Conservation (phyloP, 2,113 vertebrate species). For the Gnathonemus longibarbis region DNA sequence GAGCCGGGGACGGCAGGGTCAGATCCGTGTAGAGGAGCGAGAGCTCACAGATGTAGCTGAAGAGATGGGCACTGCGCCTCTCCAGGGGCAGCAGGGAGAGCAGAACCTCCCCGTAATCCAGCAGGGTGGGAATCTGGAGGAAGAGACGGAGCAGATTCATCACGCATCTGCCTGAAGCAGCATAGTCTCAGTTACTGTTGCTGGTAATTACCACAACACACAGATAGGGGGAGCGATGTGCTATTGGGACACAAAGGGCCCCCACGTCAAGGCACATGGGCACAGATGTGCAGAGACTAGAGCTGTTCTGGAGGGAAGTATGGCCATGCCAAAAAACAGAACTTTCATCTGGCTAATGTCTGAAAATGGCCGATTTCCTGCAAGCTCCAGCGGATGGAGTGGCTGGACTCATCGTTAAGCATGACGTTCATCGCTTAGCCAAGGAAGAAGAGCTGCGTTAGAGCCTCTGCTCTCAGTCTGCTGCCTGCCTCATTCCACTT, state of each 20-base stretch:
- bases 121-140: conserved; percentile 75
- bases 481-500: background rate
- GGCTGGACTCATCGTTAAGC: background rate
- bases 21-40: conserved; percentile 79
- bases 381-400: background rate
- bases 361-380: background rate
- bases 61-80: conserved; percentile 72
- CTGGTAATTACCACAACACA: background rate
- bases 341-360: background rate
- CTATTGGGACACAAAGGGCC: background rate
- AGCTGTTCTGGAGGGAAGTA: background rate
- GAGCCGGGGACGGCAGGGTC: conserved; percentile 64
- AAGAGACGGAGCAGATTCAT: background rate
- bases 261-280: background rate
- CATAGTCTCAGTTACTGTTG: background rate
- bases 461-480: background rate
- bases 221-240: background rate
- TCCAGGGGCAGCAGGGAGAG: conserved; percentile 64
- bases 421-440: background rate
- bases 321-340: background rate
- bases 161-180: background rate
- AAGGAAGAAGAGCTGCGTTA: background rate
- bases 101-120: conserved; percentile 88
- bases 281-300: background rate
- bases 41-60: conserved; percentile 87